These are phyloP conservation scores for Bradysia coprophila DNA, from an alignment of 1,140 invertebrate genomes.

Conservation along the genomic window DNA sequence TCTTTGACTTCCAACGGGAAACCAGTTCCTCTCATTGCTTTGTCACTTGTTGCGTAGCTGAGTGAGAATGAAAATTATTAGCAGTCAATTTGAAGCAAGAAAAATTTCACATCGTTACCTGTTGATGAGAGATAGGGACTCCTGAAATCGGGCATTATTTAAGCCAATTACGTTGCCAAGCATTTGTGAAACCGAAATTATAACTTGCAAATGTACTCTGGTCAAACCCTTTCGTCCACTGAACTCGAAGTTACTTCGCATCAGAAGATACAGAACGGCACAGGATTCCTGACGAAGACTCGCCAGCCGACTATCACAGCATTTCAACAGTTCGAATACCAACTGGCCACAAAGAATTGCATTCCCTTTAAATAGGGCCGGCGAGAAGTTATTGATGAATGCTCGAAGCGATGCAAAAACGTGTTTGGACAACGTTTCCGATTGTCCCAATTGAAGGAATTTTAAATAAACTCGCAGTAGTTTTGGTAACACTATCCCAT, in stretches of 20 bases:
- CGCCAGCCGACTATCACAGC: conserved; percentile 62
- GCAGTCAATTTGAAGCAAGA: too few species aligned
- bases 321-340: conserved; percentile 61
- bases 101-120: too few species aligned
- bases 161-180: conserved; percentile 69
- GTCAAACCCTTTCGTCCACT: conserved; percentile 64
- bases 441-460: conserved; percentile 75
- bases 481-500: conserved; percentile 58
- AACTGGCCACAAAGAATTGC: conserved; percentile 66
- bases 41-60: conserved; percentile 80
- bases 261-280: conserved; percentile 74
- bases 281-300: conserved; percentile 73
- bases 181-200: conserved; percentile 83
- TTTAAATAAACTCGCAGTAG: conserved; percentile 69
- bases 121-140: conserved; percentile 79
- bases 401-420: conserved; percentile 77
- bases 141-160: conserved; percentile 79
- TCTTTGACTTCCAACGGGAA: conserved; percentile 83
- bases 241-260: conserved; percentile 87
- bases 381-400: conserved; percentile 80
- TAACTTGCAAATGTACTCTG: conserved; percentile 70
- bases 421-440: conserved; percentile 74
- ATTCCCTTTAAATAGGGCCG: conserved; percentile 65
- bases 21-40: conserved; percentile 79
- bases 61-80: too few species aligned